Evolutionary conservation across 2,797 vertebrate genomes (phyloP).

Genomic region (Gymnodraco acuticeps): DNA sequence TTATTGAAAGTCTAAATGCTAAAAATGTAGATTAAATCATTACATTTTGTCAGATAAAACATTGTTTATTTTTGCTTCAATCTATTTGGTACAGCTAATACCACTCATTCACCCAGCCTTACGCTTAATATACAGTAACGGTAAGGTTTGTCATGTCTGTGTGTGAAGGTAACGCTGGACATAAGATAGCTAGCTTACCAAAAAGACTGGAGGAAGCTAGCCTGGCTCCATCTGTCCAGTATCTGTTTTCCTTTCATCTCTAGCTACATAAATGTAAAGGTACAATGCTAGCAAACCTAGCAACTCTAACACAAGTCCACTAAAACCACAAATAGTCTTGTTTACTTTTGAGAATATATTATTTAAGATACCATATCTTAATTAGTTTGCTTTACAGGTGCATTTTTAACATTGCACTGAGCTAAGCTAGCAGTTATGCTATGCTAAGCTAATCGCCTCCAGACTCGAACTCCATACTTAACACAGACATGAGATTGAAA

Average conservation of each 20-base stretch:
- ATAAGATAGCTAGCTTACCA: too few species aligned
- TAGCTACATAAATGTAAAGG: neutral
- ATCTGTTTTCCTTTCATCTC: neutral
- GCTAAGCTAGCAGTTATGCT: neutral
- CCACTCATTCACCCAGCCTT: neutral
- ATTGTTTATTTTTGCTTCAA: too few species aligned
- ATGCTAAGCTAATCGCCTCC: neutral
- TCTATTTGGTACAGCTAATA: neutral
- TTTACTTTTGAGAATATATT: neutral
- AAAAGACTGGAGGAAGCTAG: neutral
- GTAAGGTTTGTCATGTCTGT: neutral
- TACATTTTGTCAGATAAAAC: too few species aligned
- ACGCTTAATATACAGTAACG: neutral
- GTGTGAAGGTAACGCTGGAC: neutral
- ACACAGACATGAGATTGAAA: neutral
- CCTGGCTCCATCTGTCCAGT: neutral
- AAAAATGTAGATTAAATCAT: too few species aligned
- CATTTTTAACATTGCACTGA: neutral
- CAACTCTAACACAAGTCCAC: neutral
- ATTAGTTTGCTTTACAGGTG: neutral
- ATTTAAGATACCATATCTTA: neutral
- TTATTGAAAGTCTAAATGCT: too few species aligned
- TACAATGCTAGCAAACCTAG: neutral
- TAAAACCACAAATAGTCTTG: neutral
- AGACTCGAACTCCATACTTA: neutral